Evolutionary conservation across 2,797 vertebrate species (phyloP).

Genomic region (Decapterus maruadsi): DNA sequence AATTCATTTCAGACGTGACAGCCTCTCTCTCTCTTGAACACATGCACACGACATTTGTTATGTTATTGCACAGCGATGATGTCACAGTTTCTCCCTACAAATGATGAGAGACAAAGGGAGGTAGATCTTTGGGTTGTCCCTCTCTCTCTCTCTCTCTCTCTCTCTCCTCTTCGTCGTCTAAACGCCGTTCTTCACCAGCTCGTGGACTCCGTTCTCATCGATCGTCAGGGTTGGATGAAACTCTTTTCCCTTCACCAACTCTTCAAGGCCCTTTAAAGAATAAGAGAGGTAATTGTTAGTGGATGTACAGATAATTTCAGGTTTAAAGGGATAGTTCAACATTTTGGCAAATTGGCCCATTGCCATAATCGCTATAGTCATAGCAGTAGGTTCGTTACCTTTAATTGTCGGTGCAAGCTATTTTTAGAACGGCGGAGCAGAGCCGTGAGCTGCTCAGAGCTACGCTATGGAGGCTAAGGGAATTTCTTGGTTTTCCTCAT

Average conservation of each 20-base stretch:
- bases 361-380: too few relatives aligned
- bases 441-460: too few relatives aligned
- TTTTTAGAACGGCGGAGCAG: too few relatives aligned
- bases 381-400: too few relatives aligned
- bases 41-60: constrained; percentile 57
- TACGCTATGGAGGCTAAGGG: too few relatives aligned
- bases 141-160: constrained; percentile 80
- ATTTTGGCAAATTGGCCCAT: too few relatives aligned
- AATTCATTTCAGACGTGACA: constrained; percentile 27
- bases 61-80: constrained; percentile 81
- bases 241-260: constrained; percentile 87
- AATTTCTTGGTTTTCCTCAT: too few relatives aligned
- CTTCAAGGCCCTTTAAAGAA: constrained; percentile 90
- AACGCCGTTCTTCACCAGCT: constrained; percentile 93
- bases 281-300: constrained; percentile 6
- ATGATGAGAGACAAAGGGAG: constrained; percentile 48
- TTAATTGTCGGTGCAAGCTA: too few relatives aligned
- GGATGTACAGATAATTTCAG: not conserved
- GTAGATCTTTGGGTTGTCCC: constrained; percentile 58
- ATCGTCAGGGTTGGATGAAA: constrained; percentile 91
- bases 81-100: constrained; percentile 74
- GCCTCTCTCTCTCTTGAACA: constrained; percentile 38
- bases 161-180: constrained; percentile 75
- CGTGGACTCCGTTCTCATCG: constrained; percentile 86
- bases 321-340: too few relatives aligned